Percentiles rank a stretch among this genome's conserved stretches.
phyloP scores from a whole-genome alignment of 35 echinoderm and acorn worm genomes.

The Amphiura filiformis region DNA sequence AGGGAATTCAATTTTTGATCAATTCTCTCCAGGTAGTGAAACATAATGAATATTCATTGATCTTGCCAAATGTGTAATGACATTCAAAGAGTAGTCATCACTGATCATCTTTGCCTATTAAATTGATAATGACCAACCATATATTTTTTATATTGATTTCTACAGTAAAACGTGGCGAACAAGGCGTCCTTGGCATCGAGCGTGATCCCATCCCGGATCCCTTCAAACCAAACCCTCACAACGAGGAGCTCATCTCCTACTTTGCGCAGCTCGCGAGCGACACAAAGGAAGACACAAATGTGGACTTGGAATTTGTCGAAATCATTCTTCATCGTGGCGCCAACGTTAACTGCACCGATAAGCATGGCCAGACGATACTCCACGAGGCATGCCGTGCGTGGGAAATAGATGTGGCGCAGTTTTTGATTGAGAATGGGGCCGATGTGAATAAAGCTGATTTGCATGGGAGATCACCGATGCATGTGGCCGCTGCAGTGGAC shows the following conservation, averaged over 20 bases:
- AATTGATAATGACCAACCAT: too few relatives aligned
- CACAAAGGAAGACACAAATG: slow-evolving; percentile 10
- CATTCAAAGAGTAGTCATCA: too few relatives aligned
- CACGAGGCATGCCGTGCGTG: slow-evolving; percentile 93
- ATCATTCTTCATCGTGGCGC: slow-evolving; percentile 54
- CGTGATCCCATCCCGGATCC: slow-evolving; percentile 28
- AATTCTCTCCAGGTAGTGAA: too few relatives aligned
- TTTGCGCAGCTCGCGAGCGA: slow-evolving; percentile 68
- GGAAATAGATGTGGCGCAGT: slow-evolving; percentile 83
- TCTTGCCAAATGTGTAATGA: too few relatives aligned
- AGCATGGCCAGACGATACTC: slow-evolving; percentile 82
- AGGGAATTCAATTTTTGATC: too few relatives aligned
- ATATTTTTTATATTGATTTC: not conserved
- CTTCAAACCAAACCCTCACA: slow-evolving; percentile 42
- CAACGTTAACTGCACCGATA: slow-evolving; percentile 73
- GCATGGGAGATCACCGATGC: slow-evolving; percentile 72
- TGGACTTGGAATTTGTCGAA: slow-evolving; percentile 84
- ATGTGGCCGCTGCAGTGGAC: slow-evolving; percentile 88
- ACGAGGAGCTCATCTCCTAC: slow-evolving; percentile 83
- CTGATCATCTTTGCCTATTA: too few relatives aligned
- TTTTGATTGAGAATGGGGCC: slow-evolving; percentile 67
- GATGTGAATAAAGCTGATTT: slow-evolving; percentile 67
- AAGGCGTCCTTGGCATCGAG: slow-evolving; percentile 32
- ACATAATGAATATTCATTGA: too few relatives aligned
- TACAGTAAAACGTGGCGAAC: not conserved